phyloP scores from a whole-genome alignment of 2,888 invertebrate genomes.

The Timema cristinae region DNA sequence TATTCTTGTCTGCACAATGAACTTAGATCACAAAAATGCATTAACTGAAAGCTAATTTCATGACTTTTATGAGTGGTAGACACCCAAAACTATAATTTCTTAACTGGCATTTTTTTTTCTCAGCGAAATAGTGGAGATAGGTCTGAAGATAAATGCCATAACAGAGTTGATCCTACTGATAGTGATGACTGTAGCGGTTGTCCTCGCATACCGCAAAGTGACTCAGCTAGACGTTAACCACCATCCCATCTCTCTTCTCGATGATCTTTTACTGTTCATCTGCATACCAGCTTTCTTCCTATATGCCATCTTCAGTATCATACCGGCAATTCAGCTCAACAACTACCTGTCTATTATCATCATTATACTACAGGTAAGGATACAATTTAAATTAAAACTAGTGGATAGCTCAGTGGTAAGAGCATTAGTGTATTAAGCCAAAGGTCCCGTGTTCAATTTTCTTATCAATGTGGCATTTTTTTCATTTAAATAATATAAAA shows the following conservation, averaged over 20 bases:
- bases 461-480: too few relatives aligned
- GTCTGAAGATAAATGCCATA: conserved; percentile 49
- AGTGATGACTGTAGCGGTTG: conserved; percentile 55
- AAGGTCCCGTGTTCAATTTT: too few relatives aligned
- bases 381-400: too few relatives aligned
- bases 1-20: too few relatives aligned
- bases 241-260: conserved; percentile 60
- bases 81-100: too few relatives aligned
- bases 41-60: too few relatives aligned
- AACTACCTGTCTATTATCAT: conserved; percentile 53
- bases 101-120: background rate
- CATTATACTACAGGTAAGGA: conserved; percentile 53
- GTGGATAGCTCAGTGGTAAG: too few relatives aligned
- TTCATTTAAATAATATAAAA: too few relatives aligned
- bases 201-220: conserved; percentile 60
- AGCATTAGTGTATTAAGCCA: too few relatives aligned
- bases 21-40: too few relatives aligned
- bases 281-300: conserved; percentile 70
- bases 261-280: conserved; percentile 65
- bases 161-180: conserved; percentile 54
- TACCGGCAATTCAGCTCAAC: conserved; percentile 56
- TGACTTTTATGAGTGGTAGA: too few relatives aligned
- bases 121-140: conserved; percentile 50
- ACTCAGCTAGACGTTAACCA: conserved; percentile 61
- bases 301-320: conserved; percentile 63